phyloP scores from a whole-genome alignment of 30 jellyfish, hydroid and myxozoan species.

The Mastigias papua region DNA sequence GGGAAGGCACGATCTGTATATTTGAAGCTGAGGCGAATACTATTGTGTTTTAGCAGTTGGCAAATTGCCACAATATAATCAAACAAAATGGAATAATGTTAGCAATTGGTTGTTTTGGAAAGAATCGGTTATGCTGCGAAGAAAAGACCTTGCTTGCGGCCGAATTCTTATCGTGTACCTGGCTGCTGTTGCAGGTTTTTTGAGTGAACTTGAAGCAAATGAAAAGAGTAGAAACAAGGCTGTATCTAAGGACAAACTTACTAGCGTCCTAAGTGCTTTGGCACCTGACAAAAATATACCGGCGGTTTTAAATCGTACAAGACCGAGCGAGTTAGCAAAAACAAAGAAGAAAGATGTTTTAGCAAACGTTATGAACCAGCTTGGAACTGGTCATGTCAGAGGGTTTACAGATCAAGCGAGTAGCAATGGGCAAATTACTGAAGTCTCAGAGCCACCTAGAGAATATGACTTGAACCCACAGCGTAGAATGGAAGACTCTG shows the following conservation, averaged over 20 bases:
- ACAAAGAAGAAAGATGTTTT: conserved; percentile 85
- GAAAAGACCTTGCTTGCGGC: conserved; percentile 19
- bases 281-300: conserved; percentile 76
- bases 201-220: background rate
- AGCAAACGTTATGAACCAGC: conserved; percentile 65
- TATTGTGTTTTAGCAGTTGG: background rate
- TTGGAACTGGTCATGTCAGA: conserved; percentile 32
- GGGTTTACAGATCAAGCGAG: background rate
- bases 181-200: conserved; percentile 2
- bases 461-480: conserved; percentile 54
- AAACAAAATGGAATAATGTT: conserved; percentile 40
- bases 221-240: conserved; percentile 31
- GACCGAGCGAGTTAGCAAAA: conserved; percentile 6
- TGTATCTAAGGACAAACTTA: conserved; percentile 66
- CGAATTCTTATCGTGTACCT: conserved; percentile 15
- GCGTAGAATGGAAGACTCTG: conserved; percentile 49
- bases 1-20: background rate
- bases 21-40: background rate
- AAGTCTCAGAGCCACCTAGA: conserved; percentile 59
- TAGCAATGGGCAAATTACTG: background rate
- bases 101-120: conserved; percentile 6
- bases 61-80: background rate
- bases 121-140: conserved; percentile 26
- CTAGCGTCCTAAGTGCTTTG: conserved; percentile 81
- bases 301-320: conserved; percentile 7